phyloP scores from a whole-genome alignment of 2,888 invertebrate species.

The Thalpophila matura region DNA sequence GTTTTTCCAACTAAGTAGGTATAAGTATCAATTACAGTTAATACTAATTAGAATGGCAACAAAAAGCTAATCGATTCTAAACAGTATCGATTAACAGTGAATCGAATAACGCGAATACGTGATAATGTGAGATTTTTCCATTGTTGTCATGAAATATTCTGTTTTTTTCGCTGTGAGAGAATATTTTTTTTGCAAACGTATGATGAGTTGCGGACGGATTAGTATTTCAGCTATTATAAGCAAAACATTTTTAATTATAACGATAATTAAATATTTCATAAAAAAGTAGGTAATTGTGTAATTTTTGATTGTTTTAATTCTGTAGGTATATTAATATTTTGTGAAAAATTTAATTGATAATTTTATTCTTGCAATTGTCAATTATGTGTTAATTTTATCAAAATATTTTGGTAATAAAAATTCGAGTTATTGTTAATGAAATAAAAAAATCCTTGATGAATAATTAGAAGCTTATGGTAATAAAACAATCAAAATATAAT shows the following conservation, averaged over 20 bases:
- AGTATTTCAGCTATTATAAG: conserved; percentile 16
- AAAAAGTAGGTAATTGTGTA: too few species aligned
- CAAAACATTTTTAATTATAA: conserved; percentile 1
- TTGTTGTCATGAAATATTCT: conserved; percentile 50
- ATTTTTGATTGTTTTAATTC: background rate
- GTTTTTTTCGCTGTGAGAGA: conserved; percentile 51
- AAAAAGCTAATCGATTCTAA: conserved; percentile 64
- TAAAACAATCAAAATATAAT: background rate
- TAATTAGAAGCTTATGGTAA: background rate
- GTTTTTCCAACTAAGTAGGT: conserved; percentile 51
- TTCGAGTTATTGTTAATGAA: background rate
- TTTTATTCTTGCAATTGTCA: background rate
- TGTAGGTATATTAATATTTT: background rate
- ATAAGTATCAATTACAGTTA: conserved; percentile 53
- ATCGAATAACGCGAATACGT: conserved; percentile 55
- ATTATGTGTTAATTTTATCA: conserved; percentile 12
- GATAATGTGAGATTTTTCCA: conserved; percentile 60
- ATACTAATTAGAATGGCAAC: conserved; percentile 59
- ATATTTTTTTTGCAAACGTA: conserved; percentile 44
- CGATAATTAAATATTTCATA: background rate
- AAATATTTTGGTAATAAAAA: background rate
- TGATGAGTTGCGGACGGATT: conserved; percentile 13
- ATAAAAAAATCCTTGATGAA: conserved; percentile 13
- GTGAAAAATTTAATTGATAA: background rate
- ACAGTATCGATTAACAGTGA: conserved; percentile 68